Base-by-base conservation (phyloP, 1,140 invertebrate genomes). In the Probaryconus sp. region DNA sequence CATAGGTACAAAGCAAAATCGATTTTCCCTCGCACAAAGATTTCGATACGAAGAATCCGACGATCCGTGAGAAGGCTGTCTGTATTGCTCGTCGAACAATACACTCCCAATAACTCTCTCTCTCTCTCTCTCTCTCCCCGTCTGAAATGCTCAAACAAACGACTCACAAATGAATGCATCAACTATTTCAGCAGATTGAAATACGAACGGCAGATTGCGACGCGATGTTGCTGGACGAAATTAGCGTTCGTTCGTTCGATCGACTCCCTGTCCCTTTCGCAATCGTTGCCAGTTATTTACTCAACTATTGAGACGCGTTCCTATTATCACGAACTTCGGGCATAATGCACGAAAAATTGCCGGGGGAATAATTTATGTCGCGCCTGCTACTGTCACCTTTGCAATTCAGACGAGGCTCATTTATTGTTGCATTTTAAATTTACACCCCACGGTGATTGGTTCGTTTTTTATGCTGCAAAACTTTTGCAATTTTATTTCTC, bases 181-280 rank as follows among this genome's bases (percentile, higher is more conserved):
- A 75, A 75, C 71, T 75, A 76, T 76, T 35, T 65, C 65, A 61
- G 60, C 61, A 48, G 72, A 76, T 76, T 70, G 72, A 76, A 76
- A 76, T 55, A 64, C 64, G 71, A 58, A 69, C 64, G n/a, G 63
- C 58, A 69, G 71, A 69, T 69, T 69, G 64, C 64, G 55, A 67
- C 61, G 61, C 61, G 61, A 61, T 61, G 61, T 50, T 28, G 18
- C 51, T 21, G 71, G 71, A 69, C 71, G 60, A 75, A 75, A 75
- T 75, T 68, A 75, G 64, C 64, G 69, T 69, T 68, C 64, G 69
- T 69, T 68, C 64, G 71, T 58, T 75, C 58, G 58, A 31, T 51
- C 28, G 47, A 69, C 68, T 68, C 63, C 43, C 56, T 68, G 63
- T 74, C 43, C 56, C n/a, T 68, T 74, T 74, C 63, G 58, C 71